A percentile compares a stretch with the other conserved stretches of the same genome.
Evolutionary conservation across 2,797 vertebrate species (phyloP).

Genomic region (Lithobates sylvaticus): DNA sequence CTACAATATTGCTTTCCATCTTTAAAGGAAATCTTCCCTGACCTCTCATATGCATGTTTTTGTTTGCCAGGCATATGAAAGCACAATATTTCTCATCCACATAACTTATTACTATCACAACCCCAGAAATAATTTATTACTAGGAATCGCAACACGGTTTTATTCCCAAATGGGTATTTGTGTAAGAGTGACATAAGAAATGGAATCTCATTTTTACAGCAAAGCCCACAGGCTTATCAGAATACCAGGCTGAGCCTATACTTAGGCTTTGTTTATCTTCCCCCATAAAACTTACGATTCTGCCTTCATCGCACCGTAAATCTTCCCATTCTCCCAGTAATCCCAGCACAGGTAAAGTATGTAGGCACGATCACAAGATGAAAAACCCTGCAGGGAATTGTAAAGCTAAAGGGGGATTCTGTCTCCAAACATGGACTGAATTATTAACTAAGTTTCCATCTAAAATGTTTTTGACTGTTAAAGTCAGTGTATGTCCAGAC

Average conservation of each 20-base stretch:
- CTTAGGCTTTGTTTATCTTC: conserved; percentile 23
- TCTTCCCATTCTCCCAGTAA: conserved; percentile 22
- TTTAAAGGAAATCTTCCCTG: not conserved
- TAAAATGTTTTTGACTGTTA: no score
- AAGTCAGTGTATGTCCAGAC: no score
- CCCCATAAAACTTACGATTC: conserved; percentile 22
- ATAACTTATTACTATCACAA: not conserved
- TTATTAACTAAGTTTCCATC: not conserved
- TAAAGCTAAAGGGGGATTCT: conserved; percentile 1
- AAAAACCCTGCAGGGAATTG: not conserved
- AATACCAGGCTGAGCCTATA: not conserved
- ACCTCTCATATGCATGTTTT: not conserved
- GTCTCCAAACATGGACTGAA: not conserved
- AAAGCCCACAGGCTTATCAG: conserved; percentile 11
- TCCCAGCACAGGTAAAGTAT: conserved; percentile 26
- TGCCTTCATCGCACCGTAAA: conserved; percentile 9
- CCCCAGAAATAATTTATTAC: not conserved
- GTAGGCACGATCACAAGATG: not conserved
- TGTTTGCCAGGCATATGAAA: not conserved
- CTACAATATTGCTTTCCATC: not conserved
- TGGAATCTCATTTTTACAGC: conserved; percentile 18
- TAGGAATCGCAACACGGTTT: not conserved
- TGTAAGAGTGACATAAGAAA: not conserved
- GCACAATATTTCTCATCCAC: not conserved
- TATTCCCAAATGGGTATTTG: not conserved